Evolutionary conservation across 1,140 invertebrate species (phyloP), one percentile per base, ranked within the genome.

Genomic region (Procambarus virginalis): DNA sequence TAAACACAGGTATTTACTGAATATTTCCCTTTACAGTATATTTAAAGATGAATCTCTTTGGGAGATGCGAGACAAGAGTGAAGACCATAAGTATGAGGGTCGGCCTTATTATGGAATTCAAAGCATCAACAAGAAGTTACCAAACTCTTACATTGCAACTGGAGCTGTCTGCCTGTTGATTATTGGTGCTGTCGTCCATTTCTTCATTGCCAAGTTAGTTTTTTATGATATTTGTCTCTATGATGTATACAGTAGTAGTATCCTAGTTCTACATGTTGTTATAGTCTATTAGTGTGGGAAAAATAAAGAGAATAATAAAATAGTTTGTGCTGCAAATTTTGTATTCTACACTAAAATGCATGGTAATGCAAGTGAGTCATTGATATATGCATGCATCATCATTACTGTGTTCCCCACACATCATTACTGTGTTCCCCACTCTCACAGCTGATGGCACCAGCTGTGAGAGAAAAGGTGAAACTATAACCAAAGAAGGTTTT

Each of bases 121-220:
- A 49, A 78, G 86, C 46, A 22, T 87, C n/a, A 20, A 64, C 3
- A 70, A 80, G 20, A 79, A 80, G n/a, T 22, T 80, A 34, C 78
- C 86, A 22, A 87, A 87, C 64, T 80, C 60, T 14, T 81, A 70
- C 78, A 87, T 87, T 70, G 86, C 86, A 14, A 60, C 78, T n/a
- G 86, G 86, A 34, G 78, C 77, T 17, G n/a, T 87, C 2, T 12
- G 81, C 45, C 81, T 87, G n/a, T 73, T 80, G 48, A 45, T 87
- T 14, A 17, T 87, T 70, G 86, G 86, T 12, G 78, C 77, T 17
- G 4, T 80, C 20, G 55, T 87, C 12, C 77, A 87, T 46, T 81
- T 87, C 46, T 87, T 49, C 64, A 10, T 87, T 9, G 78, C 86
- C 20, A 81, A 70, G 86, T 87, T 49, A 68, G 86, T 86, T 20